phyloP scores from a whole-genome alignment of 2,113 vertebrate species.

The Lucifuga dentata region DNA sequence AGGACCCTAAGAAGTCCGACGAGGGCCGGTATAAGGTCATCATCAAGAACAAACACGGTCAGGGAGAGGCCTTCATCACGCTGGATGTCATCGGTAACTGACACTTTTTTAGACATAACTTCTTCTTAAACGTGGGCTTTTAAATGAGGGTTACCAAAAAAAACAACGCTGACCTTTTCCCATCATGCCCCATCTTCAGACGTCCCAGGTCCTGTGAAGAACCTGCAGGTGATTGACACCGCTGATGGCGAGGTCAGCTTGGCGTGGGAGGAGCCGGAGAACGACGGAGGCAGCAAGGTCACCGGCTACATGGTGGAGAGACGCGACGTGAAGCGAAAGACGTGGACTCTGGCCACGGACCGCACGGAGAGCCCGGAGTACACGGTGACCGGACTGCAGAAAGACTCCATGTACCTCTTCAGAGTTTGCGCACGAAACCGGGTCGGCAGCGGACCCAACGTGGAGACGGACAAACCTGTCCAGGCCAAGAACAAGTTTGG shows the following conservation, averaged over 20 bases:
- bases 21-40: slow-evolving; percentile 91
- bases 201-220: slow-evolving; percentile 95
- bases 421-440: slow-evolving; percentile 95
- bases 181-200: slow-evolving; percentile 79
- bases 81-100: slow-evolving; percentile 93
- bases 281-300: slow-evolving; percentile 96
- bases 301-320: slow-evolving; percentile 92
- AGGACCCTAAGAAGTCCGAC: slow-evolving; percentile 90
- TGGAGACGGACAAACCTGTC: slow-evolving; percentile 92
- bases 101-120: no score
- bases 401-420: slow-evolving; percentile 94
- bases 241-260: slow-evolving; percentile 95
- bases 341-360: slow-evolving; percentile 94
- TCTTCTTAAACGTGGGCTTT: no score
- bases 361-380: slow-evolving; percentile 92
- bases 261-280: slow-evolving; percentile 96
- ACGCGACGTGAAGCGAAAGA: slow-evolving; percentile 94
- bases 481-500: slow-evolving; percentile 98
- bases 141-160: no score
- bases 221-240: slow-evolving; percentile 93
- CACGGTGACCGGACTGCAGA: slow-evolving; percentile 93
- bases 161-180: background rate
- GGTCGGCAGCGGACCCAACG: slow-evolving; percentile 92
- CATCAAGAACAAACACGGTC: slow-evolving; percentile 95
- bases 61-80: slow-evolving; percentile 93